Conservation (phyloP, 1,140 invertebrate species). For the Tigriopus japonicus region DNA sequence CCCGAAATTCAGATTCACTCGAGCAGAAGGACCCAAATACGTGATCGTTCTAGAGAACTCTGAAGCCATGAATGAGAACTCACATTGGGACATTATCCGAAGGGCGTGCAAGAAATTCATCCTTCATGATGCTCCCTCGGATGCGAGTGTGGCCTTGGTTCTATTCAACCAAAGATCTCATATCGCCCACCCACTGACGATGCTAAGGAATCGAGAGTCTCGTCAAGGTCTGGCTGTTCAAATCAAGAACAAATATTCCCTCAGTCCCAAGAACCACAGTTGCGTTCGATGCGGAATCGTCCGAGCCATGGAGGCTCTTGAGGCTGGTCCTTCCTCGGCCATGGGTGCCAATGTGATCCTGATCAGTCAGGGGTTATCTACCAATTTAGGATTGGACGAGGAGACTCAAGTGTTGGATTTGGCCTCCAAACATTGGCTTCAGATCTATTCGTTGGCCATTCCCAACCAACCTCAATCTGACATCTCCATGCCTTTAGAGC, state of each 20-base stretch:
- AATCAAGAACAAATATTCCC: not conserved
- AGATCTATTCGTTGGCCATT: not conserved
- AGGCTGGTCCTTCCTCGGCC: not conserved
- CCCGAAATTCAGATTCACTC: not conserved
- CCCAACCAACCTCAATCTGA: not conserved
- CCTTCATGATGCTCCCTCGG: not conserved
- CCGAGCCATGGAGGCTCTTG: not conserved
- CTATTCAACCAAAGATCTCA: conserved; percentile 10
- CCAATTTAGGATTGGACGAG: not conserved
- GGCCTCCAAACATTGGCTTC: not conserved
- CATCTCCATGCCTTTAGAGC: not conserved
- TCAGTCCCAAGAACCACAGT: conserved; percentile 1
- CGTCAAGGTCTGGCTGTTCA: not conserved
- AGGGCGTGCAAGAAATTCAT: conserved; percentile 8
- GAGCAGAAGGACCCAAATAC: conserved; percentile 1
- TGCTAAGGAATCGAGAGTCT: not conserved
- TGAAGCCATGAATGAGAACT: conserved; percentile 3
- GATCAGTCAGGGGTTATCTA: not conserved
- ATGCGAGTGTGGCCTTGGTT: not conserved
- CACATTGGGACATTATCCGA: conserved; percentile 5
- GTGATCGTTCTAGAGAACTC: conserved; percentile 12
- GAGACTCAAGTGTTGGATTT: not conserved
- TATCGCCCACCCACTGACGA: not conserved
- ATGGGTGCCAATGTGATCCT: conserved; percentile 1
- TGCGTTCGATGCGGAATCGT: conserved; percentile 3